phyloP scores from a whole-genome alignment of 2,888 invertebrate species.

The Philereme vetulata region DNA sequence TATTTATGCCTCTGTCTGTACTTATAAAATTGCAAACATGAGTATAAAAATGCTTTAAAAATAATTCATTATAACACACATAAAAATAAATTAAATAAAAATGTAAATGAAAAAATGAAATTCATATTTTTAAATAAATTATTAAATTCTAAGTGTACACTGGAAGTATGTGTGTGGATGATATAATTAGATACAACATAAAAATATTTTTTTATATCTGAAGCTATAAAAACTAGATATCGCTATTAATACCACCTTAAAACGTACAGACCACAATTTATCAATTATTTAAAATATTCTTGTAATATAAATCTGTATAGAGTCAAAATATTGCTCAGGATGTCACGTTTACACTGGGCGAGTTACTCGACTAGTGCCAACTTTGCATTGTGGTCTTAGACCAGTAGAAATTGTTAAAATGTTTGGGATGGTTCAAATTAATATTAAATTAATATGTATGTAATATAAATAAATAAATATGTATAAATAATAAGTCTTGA shows the following conservation, averaged over 20 bases:
- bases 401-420: background rate
- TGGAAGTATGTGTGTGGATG: too few relatives aligned
- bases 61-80: background rate
- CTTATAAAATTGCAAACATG: background rate
- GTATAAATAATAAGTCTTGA: conserved; percentile 11
- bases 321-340: conserved; percentile 1
- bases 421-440: conserved; percentile 12
- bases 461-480: background rate
- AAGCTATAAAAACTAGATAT: too few relatives aligned
- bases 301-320: background rate
- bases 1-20: background rate
- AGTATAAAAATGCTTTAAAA: conserved; percentile 18
- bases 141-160: background rate
- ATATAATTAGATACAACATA: too few relatives aligned
- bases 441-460: background rate
- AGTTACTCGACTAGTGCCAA: conserved; percentile 12
- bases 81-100: background rate
- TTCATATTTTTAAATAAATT: background rate
- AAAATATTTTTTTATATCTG: too few relatives aligned
- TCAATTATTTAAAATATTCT: too few relatives aligned
- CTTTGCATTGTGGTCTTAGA: background rate
- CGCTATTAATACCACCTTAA: too few relatives aligned
- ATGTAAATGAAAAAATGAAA: background rate
- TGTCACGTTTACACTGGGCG: conserved; percentile 9
- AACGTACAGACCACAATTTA: too few relatives aligned